These are phyloP conservation scores for Cyprinodon brontotheroides DNA, from an alignment of 2,113 vertebrate genomes.

Conservation along the genomic window DNA sequence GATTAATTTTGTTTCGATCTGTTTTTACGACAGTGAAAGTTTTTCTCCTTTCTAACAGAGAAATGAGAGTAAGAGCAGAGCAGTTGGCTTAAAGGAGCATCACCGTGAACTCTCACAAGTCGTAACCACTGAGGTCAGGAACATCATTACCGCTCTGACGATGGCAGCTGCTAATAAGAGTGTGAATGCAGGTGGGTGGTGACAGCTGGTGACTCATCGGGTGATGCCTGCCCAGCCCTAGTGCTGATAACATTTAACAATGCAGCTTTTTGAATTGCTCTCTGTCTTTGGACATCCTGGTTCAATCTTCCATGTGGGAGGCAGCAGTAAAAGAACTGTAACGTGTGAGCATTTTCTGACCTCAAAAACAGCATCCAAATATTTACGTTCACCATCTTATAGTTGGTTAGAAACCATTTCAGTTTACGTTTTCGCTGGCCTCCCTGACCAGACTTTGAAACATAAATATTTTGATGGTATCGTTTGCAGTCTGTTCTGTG, in stretches of 20 bases:
- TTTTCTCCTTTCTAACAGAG: no score
- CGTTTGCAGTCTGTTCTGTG: slow-evolving; percentile 4
- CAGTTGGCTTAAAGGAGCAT: no score
- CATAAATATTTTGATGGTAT: slow-evolving; percentile 3
- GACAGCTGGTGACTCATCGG: no score
- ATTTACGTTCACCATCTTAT: slow-evolving; percentile 43
- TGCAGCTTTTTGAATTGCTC: not conserved
- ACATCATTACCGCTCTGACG: no score
- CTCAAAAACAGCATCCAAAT: slow-evolving; percentile 43
- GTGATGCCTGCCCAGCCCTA: slow-evolving; percentile 1
- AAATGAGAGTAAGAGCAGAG: no score
- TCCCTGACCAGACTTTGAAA: slow-evolving; percentile 2
- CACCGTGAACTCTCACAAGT: no score
- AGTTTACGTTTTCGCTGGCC: slow-evolving; percentile 26
- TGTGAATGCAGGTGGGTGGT: no score
- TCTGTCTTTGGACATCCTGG: not conserved
- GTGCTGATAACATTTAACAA: not conserved
- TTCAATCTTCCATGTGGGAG: slow-evolving; percentile 57
- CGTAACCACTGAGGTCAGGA: no score
- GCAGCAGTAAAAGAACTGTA: slow-evolving; percentile 62
- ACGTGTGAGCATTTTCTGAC: slow-evolving; percentile 52
- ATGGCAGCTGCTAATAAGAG: no score
- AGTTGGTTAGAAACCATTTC: slow-evolving; percentile 36
- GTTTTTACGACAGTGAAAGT: no score
- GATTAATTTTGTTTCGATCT: no score